These are phyloP conservation scores for Speoplatyrhinus poulsoni DNA, from an alignment of 2,113 vertebrate genomes.

Conservation along the genomic window DNA sequence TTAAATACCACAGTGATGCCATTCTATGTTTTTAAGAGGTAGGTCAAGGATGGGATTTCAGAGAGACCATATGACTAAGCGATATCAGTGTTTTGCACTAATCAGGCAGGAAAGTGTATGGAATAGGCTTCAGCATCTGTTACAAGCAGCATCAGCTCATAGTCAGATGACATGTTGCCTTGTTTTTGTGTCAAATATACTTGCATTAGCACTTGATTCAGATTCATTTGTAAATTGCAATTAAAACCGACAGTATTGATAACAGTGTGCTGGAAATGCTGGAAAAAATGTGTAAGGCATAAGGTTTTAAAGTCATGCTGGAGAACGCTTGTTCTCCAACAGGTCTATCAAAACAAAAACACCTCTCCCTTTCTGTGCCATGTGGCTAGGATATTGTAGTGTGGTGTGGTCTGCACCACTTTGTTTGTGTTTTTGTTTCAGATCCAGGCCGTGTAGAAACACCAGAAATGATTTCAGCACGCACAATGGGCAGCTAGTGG, in stretches of 20 bases:
- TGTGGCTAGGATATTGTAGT: too few species aligned
- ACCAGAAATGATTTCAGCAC: too few species aligned
- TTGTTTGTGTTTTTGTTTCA: too few species aligned
- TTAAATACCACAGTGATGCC: conserved; percentile 19
- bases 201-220: conserved; percentile 57
- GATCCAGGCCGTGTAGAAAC: too few species aligned
- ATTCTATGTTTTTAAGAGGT: background rate
- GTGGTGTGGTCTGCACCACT: too few species aligned
- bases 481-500: too few species aligned
- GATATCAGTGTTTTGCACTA: background rate
- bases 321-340: too few species aligned
- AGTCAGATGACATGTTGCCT: conserved; percentile 6
- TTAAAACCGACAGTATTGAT: conserved; percentile 34
- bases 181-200: conserved; percentile 38
- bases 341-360: too few species aligned
- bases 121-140: background rate
- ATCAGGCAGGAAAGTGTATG: background rate
- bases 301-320: background rate
- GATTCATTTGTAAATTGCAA: conserved; percentile 45
- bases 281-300: background rate
- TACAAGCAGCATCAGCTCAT: background rate
- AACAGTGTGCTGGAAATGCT: conserved; percentile 23
- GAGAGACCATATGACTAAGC: conserved; percentile 5
- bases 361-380: too few species aligned
- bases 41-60: background rate